Conservation (phyloP, 2,888 invertebrate genomes). For the Xestia rhomboidea region DNA sequence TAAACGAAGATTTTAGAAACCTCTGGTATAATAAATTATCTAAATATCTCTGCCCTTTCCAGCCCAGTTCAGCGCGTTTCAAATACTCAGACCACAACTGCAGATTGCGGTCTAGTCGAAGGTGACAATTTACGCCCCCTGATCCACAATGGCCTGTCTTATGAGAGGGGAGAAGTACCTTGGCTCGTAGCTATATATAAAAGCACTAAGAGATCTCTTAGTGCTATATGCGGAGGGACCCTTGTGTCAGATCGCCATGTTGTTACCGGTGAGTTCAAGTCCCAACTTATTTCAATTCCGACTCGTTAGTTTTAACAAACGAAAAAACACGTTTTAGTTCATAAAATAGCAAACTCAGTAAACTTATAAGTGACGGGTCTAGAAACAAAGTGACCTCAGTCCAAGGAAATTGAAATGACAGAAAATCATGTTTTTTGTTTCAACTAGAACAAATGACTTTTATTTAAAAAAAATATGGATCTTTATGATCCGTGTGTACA, state of each 20-base stretch:
- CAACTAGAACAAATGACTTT: no score
- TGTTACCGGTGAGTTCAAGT: constrained; percentile 77
- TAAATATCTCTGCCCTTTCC: not conserved
- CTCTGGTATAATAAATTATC: not conserved
- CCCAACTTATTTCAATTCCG: not conserved
- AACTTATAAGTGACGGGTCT: no score
- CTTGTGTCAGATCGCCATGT: constrained; percentile 84
- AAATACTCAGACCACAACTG: not conserved
- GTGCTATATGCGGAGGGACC: constrained; percentile 85
- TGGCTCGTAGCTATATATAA: constrained; percentile 93
- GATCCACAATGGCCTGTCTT: not conserved
- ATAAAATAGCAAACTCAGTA: no score
- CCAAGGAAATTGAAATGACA: no score
- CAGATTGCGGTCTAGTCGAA: not conserved
- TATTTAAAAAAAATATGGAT: no score
- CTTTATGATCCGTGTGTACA: no score
- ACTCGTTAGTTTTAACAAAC: no score
- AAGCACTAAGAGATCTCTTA: constrained; percentile 80
- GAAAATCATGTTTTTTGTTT: no score
- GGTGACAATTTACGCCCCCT: not conserved
- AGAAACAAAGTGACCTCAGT: no score
- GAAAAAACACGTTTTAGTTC: no score
- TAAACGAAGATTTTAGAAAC: not conserved
- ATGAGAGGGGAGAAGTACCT: constrained; percentile 91
- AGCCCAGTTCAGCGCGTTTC: not conserved